These are phyloP conservation scores for Ophthalmolycus amberensis DNA, from an alignment of 2,113 vertebrate genomes.

Conservation along the genomic window DNA sequence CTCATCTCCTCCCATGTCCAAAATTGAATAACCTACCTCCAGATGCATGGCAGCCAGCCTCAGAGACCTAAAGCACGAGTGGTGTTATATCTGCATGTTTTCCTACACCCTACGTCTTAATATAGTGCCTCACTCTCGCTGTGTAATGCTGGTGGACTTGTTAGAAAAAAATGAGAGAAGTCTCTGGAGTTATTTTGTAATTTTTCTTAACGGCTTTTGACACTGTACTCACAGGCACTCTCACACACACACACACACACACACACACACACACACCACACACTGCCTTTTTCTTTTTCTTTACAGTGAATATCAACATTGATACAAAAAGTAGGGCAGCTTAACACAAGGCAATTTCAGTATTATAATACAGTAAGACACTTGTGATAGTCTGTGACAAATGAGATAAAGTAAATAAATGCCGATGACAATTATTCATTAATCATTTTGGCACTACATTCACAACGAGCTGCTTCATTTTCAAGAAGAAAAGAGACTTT, in stretches of 20 bases:
- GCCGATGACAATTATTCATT: constrained; percentile 47
- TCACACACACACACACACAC: background rate
- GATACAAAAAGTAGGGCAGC: constrained; percentile 20
- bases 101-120: constrained; percentile 2
- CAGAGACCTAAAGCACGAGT: constrained; percentile 2
- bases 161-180: constrained; percentile 17
- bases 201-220: constrained; percentile 26
- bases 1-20: too few relatives aligned
- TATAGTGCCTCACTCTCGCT: background rate
- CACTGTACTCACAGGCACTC: background rate
- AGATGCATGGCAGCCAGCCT: constrained; percentile 5
- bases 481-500: background rate
- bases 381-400: constrained; percentile 31
- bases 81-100: constrained; percentile 13
- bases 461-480: constrained; percentile 5
- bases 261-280: background rate
- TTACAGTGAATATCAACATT: constrained; percentile 22
- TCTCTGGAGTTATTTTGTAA: constrained; percentile 7
- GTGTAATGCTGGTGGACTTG: constrained; percentile 31
- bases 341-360: constrained; percentile 1
- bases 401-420: constrained; percentile 34
- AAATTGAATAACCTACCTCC: background rate
- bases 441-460: constrained; percentile 34
- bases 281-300: background rate
- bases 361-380: constrained; percentile 11